Evolutionary conservation across 2,797 vertebrate genomes (phyloP).

Genomic region (Pterois miles): DNA sequence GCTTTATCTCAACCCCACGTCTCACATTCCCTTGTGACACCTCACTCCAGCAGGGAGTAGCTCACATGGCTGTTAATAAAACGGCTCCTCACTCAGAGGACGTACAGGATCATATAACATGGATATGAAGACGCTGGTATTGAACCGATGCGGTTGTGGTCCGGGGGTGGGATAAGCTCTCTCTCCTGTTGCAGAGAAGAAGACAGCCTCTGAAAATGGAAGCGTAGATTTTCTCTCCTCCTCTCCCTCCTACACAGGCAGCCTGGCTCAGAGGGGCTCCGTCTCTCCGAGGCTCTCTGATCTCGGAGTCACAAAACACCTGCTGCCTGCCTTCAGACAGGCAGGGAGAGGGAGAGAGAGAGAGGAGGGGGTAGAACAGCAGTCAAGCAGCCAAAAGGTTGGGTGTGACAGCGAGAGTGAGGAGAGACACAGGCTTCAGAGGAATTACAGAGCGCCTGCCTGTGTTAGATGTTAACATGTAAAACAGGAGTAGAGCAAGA

Average conservation of each 20-base stretch:
- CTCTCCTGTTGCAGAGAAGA: slow-evolving; percentile 39
- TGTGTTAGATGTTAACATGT: slow-evolving; percentile 43
- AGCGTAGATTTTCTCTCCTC: slow-evolving; percentile 64
- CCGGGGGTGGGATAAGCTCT: slow-evolving; percentile 54
- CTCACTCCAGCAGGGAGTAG: slow-evolving; percentile 31
- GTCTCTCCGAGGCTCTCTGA: slow-evolving; percentile 67
- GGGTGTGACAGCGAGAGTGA: slow-evolving; percentile 42
- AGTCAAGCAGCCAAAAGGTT: slow-evolving; percentile 55
- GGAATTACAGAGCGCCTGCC: slow-evolving; percentile 13
- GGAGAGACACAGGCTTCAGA: slow-evolving; percentile 44
- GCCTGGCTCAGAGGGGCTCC: slow-evolving; percentile 65
- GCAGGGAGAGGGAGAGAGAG: background rate
- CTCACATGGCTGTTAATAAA: slow-evolving; percentile 15
- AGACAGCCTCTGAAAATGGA: slow-evolving; percentile 68
- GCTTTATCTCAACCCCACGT: background rate
- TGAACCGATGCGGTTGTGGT: slow-evolving; percentile 34
- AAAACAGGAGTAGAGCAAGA: slow-evolving; percentile 35
- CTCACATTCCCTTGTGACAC: background rate
- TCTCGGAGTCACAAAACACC: slow-evolving; percentile 76
- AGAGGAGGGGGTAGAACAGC: slow-evolving; percentile 18
- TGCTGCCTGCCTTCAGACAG: slow-evolving; percentile 69
- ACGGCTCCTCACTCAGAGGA: slow-evolving; percentile 24
- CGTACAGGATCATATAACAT: slow-evolving; percentile 13
- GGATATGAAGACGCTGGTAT: slow-evolving; percentile 17
- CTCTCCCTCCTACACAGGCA: slow-evolving; percentile 73